phyloP scores from a whole-genome alignment of 2,888 invertebrate genomes.

The Agrochola circellaris region DNA sequence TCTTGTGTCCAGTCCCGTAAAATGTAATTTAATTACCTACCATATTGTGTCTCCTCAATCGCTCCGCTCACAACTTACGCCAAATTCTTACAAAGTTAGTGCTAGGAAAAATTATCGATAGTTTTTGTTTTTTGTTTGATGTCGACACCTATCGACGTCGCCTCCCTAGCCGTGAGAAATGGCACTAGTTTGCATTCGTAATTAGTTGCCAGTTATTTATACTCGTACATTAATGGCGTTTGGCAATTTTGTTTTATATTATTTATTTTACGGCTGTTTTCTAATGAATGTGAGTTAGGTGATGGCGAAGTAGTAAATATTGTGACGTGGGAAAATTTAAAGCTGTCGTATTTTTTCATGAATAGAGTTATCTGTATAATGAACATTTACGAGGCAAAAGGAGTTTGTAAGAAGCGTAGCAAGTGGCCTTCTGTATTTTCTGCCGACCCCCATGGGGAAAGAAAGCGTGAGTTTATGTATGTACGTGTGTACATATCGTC shows the following conservation, averaged over 20 bases:
- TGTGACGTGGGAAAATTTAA: constrained; percentile 17
- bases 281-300: constrained; percentile 30
- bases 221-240: constrained; percentile 60
- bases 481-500: too few species aligned
- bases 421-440: too few species aligned
- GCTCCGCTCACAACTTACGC: constrained; percentile 45
- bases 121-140: constrained; percentile 65
- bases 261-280: constrained; percentile 46
- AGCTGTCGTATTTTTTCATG: constrained; percentile 18
- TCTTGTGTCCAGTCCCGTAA: background rate
- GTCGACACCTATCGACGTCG: constrained; percentile 70
- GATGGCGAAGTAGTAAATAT: constrained; percentile 32
- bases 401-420: too few species aligned
- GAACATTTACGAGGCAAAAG: too few species aligned
- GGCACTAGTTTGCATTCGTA: constrained; percentile 62
- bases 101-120: constrained; percentile 71
- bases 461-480: too few species aligned
- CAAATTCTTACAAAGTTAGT: constrained; percentile 57
- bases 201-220: constrained; percentile 62
- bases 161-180: constrained; percentile 66
- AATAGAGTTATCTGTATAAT: background rate
- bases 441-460: too few species aligned
- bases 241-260: constrained; percentile 57
- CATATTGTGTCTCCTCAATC: background rate
- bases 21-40: background rate